Conservation (phyloP, 2,888 invertebrate genomes). For the Polydrusus cervinus region DNA sequence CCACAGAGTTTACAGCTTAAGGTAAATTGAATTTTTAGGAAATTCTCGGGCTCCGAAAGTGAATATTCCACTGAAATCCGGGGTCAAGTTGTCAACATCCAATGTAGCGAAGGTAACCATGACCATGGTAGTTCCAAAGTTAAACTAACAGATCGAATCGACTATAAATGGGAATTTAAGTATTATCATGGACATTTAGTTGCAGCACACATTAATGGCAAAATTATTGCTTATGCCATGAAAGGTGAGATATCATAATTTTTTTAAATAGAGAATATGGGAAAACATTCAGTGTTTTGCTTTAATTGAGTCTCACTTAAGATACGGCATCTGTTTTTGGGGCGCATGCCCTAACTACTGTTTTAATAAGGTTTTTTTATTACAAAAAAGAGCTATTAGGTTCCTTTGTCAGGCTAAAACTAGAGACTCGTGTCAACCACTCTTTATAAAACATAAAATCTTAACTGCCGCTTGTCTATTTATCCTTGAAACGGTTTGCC, state of each 20-base stretch:
- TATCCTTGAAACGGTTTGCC: too few relatives aligned
- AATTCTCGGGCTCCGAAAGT: conserved; percentile 66
- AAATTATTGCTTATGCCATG: conserved; percentile 92
- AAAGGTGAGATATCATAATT: conserved; percentile 77
- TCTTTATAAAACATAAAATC: too few relatives aligned
- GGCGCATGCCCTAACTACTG: too few relatives aligned
- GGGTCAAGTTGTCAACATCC: conserved; percentile 78
- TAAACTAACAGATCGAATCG: conserved; percentile 88
- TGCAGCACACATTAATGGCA: conserved; percentile 89
- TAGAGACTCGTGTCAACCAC: too few relatives aligned
- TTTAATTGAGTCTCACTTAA: too few relatives aligned
- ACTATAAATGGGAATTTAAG: conserved; percentile 94
- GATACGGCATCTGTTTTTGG: too few relatives aligned
- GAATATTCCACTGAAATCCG: conserved; percentile 67
- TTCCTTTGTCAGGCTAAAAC: too few relatives aligned
- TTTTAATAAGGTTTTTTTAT: too few relatives aligned
- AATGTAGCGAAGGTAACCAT: conserved; percentile 82
- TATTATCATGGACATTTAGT: conserved; percentile 91
- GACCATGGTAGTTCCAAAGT: conserved; percentile 92
- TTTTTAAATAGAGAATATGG: not conserved
- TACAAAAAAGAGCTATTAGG: too few relatives aligned
- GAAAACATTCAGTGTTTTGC: not conserved
- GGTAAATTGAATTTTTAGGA: conserved; percentile 60
- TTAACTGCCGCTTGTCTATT: too few relatives aligned
- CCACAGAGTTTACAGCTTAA: not conserved